phyloP scores from a whole-genome alignment of 2,888 invertebrate species.

The Luperina nickerlii region DNA sequence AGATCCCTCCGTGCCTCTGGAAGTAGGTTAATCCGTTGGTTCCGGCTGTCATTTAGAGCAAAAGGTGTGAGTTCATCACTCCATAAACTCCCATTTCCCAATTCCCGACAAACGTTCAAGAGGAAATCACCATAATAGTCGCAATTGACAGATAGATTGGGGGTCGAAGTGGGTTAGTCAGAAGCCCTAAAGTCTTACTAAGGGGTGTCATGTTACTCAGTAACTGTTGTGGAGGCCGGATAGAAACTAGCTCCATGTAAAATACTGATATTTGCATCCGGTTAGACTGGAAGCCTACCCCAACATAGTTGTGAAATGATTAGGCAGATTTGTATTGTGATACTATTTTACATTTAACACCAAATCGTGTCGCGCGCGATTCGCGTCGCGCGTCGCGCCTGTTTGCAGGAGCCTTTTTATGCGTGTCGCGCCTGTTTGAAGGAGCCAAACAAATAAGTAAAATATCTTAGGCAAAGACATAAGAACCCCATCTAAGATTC shows the following conservation, averaged over 20 bases:
- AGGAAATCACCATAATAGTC: no score
- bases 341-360: neutral
- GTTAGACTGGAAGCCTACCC: neutral
- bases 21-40: neutral
- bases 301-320: neutral
- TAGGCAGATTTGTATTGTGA: neutral
- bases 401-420: no score
- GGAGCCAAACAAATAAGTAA: neutral
- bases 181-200: neutral
- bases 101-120: no score
- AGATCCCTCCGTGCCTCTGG: neutral
- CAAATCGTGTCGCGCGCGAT: neutral
- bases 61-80: no score
- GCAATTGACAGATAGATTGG: no score
- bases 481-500: neutral
- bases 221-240: neutral
- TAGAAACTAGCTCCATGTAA: neutral
- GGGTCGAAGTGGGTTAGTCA: neutral
- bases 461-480: neutral
- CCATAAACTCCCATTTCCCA: no score
- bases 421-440: no score
- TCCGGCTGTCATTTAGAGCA: no score
- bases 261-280: neutral
- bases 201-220: neutral
- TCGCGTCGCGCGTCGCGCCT: no score